Evolutionary conservation across 2,888 invertebrate species (phyloP).

Genomic region (Sesia apiformis): DNA sequence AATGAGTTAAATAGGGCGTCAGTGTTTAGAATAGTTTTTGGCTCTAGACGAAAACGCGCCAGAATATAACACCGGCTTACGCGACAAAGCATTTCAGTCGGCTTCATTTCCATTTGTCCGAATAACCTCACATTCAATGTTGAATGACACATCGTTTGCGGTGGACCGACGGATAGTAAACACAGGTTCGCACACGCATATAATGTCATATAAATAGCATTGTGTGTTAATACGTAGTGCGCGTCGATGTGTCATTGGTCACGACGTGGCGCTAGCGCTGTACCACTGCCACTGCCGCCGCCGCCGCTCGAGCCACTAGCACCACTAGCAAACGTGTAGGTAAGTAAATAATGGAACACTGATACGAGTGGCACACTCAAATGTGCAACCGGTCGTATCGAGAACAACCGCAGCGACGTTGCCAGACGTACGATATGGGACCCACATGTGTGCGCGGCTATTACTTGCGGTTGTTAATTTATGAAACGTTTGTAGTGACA

Average conservation of each 20-base stretch:
- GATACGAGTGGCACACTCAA: conserved; percentile 38
- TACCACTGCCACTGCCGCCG: conserved; percentile 18
- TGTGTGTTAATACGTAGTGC: conserved; percentile 59
- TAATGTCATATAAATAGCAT: conserved; percentile 61
- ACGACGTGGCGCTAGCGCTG: conserved; percentile 27
- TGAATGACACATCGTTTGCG: conserved; percentile 65
- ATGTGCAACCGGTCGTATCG: conserved; percentile 37
- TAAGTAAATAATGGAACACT: conserved; percentile 28
- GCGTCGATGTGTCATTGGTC: conserved; percentile 54
- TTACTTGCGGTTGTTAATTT: conserved; percentile 29
- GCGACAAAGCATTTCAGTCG: conserved; percentile 13
- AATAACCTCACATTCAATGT: conserved; percentile 57
- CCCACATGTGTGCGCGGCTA: conserved; percentile 22
- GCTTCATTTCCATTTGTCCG: conserved; percentile 43
- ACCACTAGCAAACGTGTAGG: conserved; percentile 40
- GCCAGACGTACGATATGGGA: conserved; percentile 44
- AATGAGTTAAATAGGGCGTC: conserved; percentile 10
- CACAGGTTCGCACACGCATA: conserved; percentile 55
- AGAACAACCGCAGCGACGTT: conserved; percentile 40
- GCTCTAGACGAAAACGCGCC: conserved; percentile 21
- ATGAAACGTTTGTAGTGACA: conserved; percentile 23
- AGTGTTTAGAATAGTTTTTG: conserved; percentile 28
- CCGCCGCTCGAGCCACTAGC: conserved; percentile 26
- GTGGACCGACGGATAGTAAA: conserved; percentile 62
- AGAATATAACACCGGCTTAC: conserved; percentile 2